Evolutionary conservation across 1,140 invertebrate species (phyloP), one percentile per base, ranked within the genome.

Genomic region (Pinna nobilis): DNA sequence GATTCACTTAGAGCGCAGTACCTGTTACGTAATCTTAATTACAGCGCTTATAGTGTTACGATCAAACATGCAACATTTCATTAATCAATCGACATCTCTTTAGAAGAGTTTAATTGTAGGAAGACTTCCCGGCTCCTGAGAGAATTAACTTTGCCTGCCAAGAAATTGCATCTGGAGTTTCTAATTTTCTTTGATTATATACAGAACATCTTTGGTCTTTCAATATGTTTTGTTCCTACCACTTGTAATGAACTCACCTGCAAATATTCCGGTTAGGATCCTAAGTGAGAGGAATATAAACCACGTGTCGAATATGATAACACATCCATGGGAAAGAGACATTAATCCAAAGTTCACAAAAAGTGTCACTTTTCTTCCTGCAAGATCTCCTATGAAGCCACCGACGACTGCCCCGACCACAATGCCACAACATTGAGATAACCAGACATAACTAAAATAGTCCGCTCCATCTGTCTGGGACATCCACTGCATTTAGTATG

Each of bases 341-440:
- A 81, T 82, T 41, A 78, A 15, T 13, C 66, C 53, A 35, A 78
- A 76, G 13, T 68, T 78, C 0, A 78, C 39, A 66, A 78, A 85
- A 55, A 83, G 55, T 15, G 76, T 61, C 18, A 60, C 55, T 37
- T 81, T 66, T 41, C 83, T 50, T 7, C 83, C 83, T 20, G 75
- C 64, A 18, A 82, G 69, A 35, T 85, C 83, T 1, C 71, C 77
- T 35, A 74, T 28, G 57, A 85, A 78, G n/a, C 77, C 81, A 20
- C 83, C 82, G 9, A 81, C 11, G 11, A 77, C 47, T 5, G 82
- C 69, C 4, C 83, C 83, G 9, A 82, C n/a, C 4, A 79, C 70
- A 13, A 80, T 44, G 0, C 78, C 80, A 13, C 69, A 63, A 3
- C 69, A 61, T 44, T 82, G 82, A 18, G 66, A 59, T 53, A 77